Conservation (phyloP, 2,113 vertebrate species). For the Dipodomys ordii region DNA sequence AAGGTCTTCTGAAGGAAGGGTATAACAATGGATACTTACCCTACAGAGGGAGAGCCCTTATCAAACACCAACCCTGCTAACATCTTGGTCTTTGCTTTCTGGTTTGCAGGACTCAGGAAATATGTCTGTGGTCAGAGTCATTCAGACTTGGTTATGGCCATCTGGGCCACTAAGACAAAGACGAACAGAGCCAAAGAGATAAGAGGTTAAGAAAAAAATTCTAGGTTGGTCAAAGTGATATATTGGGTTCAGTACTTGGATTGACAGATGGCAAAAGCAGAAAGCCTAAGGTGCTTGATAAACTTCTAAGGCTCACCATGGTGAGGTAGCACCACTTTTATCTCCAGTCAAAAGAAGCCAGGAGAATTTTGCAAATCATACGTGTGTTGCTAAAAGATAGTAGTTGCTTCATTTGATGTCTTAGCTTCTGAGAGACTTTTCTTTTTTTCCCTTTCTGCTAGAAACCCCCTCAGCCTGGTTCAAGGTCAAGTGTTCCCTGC, state of each 20-base stretch:
- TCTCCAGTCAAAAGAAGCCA: background rate
- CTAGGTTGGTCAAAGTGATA: background rate
- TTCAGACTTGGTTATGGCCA: background rate
- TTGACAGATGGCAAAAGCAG: background rate
- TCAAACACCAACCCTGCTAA: background rate
- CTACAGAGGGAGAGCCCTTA: background rate
- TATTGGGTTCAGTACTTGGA: background rate
- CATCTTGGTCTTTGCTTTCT: background rate
- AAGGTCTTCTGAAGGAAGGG: background rate
- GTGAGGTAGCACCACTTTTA: background rate
- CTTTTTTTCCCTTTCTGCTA: background rate
- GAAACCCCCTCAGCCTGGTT: background rate
- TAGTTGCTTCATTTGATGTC: background rate
- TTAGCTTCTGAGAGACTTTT: background rate
- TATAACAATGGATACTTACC: background rate
- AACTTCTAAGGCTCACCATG: background rate
- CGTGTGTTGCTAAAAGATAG: background rate
- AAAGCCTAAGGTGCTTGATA: background rate
- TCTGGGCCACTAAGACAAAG: background rate
- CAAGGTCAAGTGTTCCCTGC: slow-evolving; percentile 36
- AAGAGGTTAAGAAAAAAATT: background rate
- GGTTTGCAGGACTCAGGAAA: background rate
- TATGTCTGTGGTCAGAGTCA: background rate
- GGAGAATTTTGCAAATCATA: background rate
- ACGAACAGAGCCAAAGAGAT: background rate